These are phyloP conservation scores for Ditylenchus weischeri DNA, from an alignment of 2,888 invertebrate species.

Conservation along the genomic window DNA sequence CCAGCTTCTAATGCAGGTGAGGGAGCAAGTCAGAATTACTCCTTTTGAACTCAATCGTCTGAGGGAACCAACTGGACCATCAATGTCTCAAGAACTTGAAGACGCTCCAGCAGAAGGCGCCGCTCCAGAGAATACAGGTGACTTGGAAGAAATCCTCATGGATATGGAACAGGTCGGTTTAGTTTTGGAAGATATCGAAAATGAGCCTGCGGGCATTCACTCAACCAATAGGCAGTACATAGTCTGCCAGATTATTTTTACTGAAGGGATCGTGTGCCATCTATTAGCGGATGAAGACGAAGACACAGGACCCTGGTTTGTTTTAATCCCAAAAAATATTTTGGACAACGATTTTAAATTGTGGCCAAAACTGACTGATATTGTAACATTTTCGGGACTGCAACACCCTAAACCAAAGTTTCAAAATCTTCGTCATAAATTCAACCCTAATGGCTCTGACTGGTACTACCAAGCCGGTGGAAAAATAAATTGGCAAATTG, in stretches of 20 bases:
- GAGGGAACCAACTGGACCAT: not conserved
- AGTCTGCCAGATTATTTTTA: not conserved
- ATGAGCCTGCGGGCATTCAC: not conserved
- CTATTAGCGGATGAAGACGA: not conserved
- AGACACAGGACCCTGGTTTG: not conserved
- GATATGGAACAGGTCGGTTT: not conserved
- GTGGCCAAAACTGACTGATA: not conserved
- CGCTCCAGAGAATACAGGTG: not conserved
- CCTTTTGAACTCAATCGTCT: too few relatives aligned
- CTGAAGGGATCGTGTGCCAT: not conserved
- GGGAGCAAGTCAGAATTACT: not conserved
- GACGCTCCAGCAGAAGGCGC: not conserved
- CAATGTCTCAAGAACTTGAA: not conserved
- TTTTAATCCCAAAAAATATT: not conserved
- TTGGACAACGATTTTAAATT: not conserved
- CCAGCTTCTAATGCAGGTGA: not conserved
- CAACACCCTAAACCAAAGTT: not conserved
- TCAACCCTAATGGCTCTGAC: not conserved
- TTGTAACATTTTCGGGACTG: not conserved
- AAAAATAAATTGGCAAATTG: slow-evolving; percentile 6
- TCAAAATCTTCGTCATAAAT: not conserved
- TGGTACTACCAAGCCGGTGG: not conserved
- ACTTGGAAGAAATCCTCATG: not conserved
- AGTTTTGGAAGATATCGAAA: too few relatives aligned
- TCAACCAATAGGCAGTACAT: not conserved